Evolutionary conservation across 1,140 invertebrate species (phyloP).

Genomic region (Drosophila pseudoobscura): DNA sequence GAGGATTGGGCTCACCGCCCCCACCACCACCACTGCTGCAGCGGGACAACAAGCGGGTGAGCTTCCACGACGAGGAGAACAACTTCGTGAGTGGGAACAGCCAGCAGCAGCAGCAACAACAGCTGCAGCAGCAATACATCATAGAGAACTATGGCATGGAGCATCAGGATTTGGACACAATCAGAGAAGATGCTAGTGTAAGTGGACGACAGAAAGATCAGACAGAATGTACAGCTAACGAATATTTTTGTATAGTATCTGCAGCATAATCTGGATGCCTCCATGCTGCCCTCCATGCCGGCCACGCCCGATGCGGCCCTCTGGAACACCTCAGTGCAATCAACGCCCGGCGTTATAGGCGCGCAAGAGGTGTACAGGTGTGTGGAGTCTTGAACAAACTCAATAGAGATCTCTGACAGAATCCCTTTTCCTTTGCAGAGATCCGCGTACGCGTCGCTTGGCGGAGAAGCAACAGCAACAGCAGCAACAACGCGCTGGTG

Average conservation of each 20-base stretch:
- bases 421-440: slow-evolving; percentile 84
- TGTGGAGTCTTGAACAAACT: slow-evolving; percentile 1
- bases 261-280: slow-evolving; percentile 66
- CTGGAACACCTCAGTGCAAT: slow-evolving; percentile 84
- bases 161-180: slow-evolving; percentile 84
- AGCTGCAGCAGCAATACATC: slow-evolving; percentile 57
- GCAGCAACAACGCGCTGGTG: slow-evolving; percentile 86
- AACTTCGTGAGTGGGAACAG: slow-evolving; percentile 73
- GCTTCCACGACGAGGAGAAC: slow-evolving; percentile 89
- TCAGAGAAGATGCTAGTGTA: slow-evolving; percentile 92
- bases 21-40: slow-evolving; percentile 53
- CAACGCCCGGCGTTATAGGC: slow-evolving; percentile 95
- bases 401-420: not conserved
- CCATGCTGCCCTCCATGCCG: slow-evolving; percentile 83
- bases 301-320: slow-evolving; percentile 87
- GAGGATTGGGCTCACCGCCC: slow-evolving; percentile 49
- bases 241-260: slow-evolving; percentile 41
- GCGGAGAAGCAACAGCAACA: slow-evolving; percentile 91
- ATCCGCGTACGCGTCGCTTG: slow-evolving; percentile 91
- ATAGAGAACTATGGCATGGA: slow-evolving; percentile 58
- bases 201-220: slow-evolving; percentile 75
- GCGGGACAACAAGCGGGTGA: slow-evolving; percentile 86
- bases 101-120: slow-evolving; percentile 41
- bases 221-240: not conserved
- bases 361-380: slow-evolving; percentile 96